phyloP scores from a whole-genome alignment of 2,113 vertebrate species.

The Cyanoderma ruficeps region DNA sequence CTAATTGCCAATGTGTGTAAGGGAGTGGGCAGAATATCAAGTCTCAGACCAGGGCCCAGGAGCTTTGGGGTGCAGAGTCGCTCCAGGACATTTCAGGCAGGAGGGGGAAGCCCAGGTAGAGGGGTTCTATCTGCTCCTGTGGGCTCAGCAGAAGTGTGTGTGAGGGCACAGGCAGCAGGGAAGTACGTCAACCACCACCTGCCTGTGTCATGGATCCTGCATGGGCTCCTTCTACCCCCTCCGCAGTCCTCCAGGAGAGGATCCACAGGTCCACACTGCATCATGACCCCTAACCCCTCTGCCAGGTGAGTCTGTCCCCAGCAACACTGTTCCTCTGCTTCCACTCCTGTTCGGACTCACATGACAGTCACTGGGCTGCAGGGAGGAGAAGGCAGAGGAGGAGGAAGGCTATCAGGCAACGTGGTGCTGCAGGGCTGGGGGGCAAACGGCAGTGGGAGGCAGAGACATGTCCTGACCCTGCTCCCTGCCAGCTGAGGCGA shows the following conservation, averaged over 20 bases:
- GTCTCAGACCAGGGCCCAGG: not conserved
- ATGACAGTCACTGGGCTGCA: not conserved
- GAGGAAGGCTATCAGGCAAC: not conserved
- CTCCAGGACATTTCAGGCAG: not conserved
- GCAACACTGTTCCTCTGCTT: not conserved
- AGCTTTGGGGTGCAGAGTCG: not conserved
- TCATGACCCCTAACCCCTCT: fast-evolving
- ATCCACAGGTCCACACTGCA: fast-evolving
- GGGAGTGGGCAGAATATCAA: conserved; percentile 61
- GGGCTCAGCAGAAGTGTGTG: not conserved
- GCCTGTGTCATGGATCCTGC: not conserved
- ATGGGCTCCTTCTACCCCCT: not conserved
- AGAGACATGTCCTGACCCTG: not conserved
- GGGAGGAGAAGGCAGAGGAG: not conserved
- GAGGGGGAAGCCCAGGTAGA: not conserved
- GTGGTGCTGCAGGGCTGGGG: not conserved
- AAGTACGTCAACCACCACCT: fast-evolving
- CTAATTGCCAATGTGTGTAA: conserved; percentile 64
- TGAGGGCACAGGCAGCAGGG: not conserved
- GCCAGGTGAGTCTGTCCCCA: not conserved
- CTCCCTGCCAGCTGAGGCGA: fast-evolving
- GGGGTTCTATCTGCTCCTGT: not conserved
- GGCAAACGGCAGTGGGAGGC: not conserved
- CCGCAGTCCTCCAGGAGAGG: not conserved
- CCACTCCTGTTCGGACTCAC: not conserved